phyloP scores from a whole-genome alignment of 2,113 vertebrate species.

The Suncus etruscus region DNA sequence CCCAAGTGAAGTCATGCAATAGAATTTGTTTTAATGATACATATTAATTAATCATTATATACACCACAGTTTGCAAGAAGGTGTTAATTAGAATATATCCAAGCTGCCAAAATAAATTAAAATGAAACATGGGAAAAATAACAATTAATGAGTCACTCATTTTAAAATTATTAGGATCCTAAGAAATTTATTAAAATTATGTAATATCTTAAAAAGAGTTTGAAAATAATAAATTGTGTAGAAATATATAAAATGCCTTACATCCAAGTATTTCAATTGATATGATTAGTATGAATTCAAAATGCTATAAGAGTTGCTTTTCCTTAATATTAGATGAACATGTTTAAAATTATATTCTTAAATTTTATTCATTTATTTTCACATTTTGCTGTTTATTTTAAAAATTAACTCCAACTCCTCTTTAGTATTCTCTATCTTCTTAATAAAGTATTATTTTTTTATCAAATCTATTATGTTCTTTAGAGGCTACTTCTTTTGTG shows the following conservation, averaged over 20 bases:
- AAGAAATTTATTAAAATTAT: neutral
- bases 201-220: neutral
- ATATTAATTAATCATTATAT: constrained; percentile 13
- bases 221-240: neutral
- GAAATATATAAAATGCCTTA: neutral
- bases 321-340: too few species aligned
- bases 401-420: too few species aligned
- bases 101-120: neutral
- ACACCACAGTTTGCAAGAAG: neutral
- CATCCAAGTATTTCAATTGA: too few species aligned
- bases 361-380: too few species aligned
- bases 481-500: too few species aligned
- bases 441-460: too few species aligned
- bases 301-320: too few species aligned
- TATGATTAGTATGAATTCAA: too few species aligned
- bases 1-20: neutral
- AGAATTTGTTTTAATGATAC: neutral
- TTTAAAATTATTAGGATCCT: neutral
- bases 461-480: neutral
- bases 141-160: neutral
- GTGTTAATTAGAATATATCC: neutral
- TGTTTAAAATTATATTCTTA: too few species aligned
- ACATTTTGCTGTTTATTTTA: too few species aligned
- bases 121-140: neutral
- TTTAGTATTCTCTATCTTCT: too few species aligned